Percentiles rank a stretch among this genome's conserved stretches.
Conservation (phyloP, 1,140 invertebrate species). For the Pararge aegeria region DNA sequence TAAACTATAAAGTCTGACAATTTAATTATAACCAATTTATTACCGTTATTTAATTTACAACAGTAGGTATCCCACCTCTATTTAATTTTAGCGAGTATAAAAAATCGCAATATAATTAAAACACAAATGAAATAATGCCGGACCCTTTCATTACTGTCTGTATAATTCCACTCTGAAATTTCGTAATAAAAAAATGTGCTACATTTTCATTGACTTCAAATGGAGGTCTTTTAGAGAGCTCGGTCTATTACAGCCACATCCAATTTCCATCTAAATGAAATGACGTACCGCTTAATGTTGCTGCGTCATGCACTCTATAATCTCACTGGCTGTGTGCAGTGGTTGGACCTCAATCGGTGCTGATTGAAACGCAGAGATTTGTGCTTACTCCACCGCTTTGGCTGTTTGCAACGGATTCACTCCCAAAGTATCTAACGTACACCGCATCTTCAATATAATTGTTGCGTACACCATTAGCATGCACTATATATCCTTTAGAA, state of each 20-base stretch:
- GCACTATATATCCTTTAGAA: no score
- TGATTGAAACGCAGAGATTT: slow-evolving; percentile 64
- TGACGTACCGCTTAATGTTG: slow-evolving; percentile 47
- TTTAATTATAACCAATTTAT: no score
- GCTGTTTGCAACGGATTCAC: slow-evolving; percentile 26
- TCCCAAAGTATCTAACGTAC: slow-evolving; percentile 21
- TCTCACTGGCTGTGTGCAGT: slow-evolving; percentile 40
- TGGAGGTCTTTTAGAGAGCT: slow-evolving; percentile 21
- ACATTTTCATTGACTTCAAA: slow-evolving; percentile 28
- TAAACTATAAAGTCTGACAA: no score
- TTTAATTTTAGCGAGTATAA: background rate
- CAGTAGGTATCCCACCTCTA: background rate
- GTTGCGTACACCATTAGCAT: no score
- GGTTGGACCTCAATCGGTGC: slow-evolving; percentile 51
- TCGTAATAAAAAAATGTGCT: slow-evolving; percentile 22
- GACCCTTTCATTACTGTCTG: slow-evolving; percentile 21
- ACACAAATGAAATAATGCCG: slow-evolving; percentile 20
- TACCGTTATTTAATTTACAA: slow-evolving; percentile 3
- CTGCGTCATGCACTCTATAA: slow-evolving; percentile 51
- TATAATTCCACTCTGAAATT: slow-evolving; percentile 23
- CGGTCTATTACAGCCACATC: slow-evolving; percentile 32
- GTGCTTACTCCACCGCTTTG: slow-evolving; percentile 47
- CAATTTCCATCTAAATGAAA: slow-evolving; percentile 49
- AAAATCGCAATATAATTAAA: slow-evolving; percentile 19
- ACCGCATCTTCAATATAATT: background rate